Conservation (phyloP, 2,888 invertebrate genomes). For the Amiota minor region DNA sequence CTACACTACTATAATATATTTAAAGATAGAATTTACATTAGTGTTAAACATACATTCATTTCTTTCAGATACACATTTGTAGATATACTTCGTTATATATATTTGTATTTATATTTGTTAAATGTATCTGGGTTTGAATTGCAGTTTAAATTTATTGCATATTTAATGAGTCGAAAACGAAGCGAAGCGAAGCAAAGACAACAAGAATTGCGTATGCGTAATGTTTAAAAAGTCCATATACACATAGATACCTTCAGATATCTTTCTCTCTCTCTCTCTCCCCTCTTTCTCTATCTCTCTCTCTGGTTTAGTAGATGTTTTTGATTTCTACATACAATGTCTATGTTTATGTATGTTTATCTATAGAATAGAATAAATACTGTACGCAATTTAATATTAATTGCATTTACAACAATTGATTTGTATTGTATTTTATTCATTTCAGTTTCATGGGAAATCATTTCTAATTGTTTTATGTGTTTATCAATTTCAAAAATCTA, state of each 20-base stretch:
- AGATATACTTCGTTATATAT: constrained; percentile 34
- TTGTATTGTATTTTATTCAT: constrained; percentile 40
- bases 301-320: no score
- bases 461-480: constrained; percentile 43
- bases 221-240: neutral
- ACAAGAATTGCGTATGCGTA: no score
- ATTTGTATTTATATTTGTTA: constrained; percentile 21
- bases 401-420: constrained; percentile 45
- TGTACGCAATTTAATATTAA: constrained; percentile 48
- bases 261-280: no score
- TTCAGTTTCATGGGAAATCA: constrained; percentile 45
- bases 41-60: no score
- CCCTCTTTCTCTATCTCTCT: no score
- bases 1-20: constrained; percentile 4
- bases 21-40: neutral
- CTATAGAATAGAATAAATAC: neutral
- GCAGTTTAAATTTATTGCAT: constrained; percentile 59
- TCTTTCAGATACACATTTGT: constrained; percentile 12
- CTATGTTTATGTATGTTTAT: no score
- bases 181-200: constrained; percentile 16
- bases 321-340: no score
- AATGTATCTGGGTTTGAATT: constrained; percentile 49
- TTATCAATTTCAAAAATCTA: neutral
- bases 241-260: neutral
- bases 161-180: constrained; percentile 56